Evolutionary conservation across 1,140 invertebrate genomes (phyloP).

Genomic region (Lasioglossum albipes): DNA sequence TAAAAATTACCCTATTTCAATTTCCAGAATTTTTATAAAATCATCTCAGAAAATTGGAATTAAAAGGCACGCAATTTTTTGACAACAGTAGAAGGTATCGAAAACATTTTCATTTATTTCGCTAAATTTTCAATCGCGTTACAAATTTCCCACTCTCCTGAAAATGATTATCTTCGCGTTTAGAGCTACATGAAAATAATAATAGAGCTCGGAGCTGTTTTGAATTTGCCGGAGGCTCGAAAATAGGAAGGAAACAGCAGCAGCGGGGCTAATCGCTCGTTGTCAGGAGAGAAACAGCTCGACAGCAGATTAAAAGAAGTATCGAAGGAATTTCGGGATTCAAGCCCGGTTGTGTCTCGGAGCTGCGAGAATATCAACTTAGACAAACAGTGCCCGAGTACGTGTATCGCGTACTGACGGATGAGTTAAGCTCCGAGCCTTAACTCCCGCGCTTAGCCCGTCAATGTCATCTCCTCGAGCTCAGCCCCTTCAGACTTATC

Average conservation of each 20-base stretch:
- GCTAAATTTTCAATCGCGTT: no score
- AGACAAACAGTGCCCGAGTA: conserved; percentile 34
- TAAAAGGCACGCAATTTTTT: no score
- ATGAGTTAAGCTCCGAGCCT: conserved; percentile 78
- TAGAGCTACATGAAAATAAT: no score
- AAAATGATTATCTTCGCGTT: no score
- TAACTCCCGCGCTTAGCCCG: conserved; percentile 77
- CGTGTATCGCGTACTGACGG: conserved; percentile 74
- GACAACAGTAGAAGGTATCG: no score
- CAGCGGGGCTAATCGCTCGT: not conserved
- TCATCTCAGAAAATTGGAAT: no score
- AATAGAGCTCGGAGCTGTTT: no score
- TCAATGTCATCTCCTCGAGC: conserved; percentile 80
- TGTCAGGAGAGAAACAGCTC: not conserved
- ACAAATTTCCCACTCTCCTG: no score
- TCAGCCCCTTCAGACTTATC: conserved; percentile 79
- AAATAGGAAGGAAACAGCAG: not conserved
- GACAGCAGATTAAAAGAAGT: conserved; percentile 12
- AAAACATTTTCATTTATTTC: no score
- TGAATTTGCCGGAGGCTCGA: not conserved
- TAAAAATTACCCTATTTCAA: no score
- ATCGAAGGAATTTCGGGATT: conserved; percentile 52
- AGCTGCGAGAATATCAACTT: conserved; percentile 39
- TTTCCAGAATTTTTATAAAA: no score
- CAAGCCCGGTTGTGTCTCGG: conserved; percentile 36